Evolutionary conservation across 2,113 vertebrate species (phyloP).

Genomic region (Pitta sordida): DNA sequence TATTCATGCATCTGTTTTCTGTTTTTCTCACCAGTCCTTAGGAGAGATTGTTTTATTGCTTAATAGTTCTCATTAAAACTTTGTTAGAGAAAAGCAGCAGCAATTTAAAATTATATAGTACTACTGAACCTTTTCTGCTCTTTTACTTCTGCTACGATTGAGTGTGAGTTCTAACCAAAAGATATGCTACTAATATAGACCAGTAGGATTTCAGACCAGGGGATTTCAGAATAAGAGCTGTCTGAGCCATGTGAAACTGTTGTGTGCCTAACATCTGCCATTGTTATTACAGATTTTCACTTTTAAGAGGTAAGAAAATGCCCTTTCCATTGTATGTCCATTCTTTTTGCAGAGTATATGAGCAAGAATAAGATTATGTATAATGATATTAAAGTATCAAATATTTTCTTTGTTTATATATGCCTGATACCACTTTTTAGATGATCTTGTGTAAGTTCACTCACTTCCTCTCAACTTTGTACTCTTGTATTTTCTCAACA

Average conservation of each 20-base stretch:
- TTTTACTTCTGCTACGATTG: not conserved
- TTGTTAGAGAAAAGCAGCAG: not conserved
- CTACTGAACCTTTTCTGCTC: not conserved
- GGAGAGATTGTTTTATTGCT: not conserved
- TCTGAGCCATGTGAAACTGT: not conserved
- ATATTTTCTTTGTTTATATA: not conserved
- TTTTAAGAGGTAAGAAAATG: not conserved
- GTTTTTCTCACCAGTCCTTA: not conserved
- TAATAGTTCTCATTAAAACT: not conserved
- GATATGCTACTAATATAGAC: not conserved
- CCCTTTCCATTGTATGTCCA: not conserved
- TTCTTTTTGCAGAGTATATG: not conserved
- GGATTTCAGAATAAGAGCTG: not conserved
- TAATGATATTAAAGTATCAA: not conserved
- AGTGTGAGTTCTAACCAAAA: not conserved
- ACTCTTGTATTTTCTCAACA: conserved; percentile 57
- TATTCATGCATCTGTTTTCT: not conserved
- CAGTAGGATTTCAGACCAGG: not conserved
- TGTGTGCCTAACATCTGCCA: not conserved
- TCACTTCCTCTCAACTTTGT: not conserved
- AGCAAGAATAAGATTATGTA: not conserved
- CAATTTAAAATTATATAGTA: not conserved
- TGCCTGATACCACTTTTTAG: not conserved
- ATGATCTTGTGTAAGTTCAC: not conserved
- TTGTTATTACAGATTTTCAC: not conserved